phyloP scores from a whole-genome alignment of 2,113 vertebrate species.

The Tursiops truncatus region DNA sequence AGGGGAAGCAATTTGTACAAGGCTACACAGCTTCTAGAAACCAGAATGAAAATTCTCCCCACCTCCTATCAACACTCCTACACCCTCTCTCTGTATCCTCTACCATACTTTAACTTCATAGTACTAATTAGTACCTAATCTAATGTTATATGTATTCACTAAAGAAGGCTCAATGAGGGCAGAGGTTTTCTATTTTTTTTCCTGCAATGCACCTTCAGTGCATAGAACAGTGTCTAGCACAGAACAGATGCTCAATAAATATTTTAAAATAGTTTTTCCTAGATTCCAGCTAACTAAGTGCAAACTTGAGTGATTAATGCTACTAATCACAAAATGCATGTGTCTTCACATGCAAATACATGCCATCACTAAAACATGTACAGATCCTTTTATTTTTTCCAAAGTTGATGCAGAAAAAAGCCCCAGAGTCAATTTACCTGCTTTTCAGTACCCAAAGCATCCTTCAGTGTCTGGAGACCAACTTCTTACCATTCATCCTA shows the following conservation, averaged over 20 bases:
- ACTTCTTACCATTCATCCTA: not conserved
- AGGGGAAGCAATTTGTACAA: not conserved
- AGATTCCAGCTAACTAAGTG: not conserved
- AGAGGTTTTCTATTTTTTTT: not conserved
- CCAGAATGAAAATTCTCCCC: not conserved
- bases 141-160: not conserved
- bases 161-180: not conserved
- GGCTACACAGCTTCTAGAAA: not conserved
- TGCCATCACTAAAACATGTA: not conserved
- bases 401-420: not conserved
- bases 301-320: not conserved
- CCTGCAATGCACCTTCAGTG: not conserved
- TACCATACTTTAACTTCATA: not conserved
- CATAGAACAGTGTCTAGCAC: not conserved
- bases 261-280: not conserved
- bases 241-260: not conserved
- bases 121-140: not conserved
- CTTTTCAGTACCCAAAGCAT: not conserved
- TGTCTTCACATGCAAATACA: not conserved
- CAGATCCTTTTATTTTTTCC: not conserved
- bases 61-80: not conserved
- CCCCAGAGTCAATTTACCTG: rapidly evolving
- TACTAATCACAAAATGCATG: not conserved
- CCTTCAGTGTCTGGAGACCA: not conserved
- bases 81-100: too few species aligned